Evolutionary conservation across 1,140 invertebrate species (phyloP), one percentile per base, ranked within the genome.

Genomic region (Drosophila tristis): DNA sequence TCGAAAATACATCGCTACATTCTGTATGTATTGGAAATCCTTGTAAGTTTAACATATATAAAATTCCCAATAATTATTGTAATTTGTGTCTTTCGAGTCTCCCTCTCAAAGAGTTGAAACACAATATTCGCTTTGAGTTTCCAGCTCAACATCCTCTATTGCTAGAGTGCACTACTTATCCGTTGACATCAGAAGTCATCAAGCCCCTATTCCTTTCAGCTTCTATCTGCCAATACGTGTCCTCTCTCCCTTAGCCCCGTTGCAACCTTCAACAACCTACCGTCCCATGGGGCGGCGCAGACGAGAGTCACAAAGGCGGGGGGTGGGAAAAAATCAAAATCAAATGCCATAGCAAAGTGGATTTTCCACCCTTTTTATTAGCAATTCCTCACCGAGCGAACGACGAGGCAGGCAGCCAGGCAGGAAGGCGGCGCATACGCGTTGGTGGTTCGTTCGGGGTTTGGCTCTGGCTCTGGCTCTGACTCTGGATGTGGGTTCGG

Each of bases 351-450:
- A 76, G 80, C 89, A 89, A 91, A 91, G 89, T 91, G 89, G 84
- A 91, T 91, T 90, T 89, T 91, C 89, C 89, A 91, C 89, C 89
- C 89, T 80, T 91, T 87, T 90, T 87, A 87, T 87, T 87, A 87
- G 82, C 82, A 89, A 89, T 87, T 89, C 75, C 71, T 79, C 76
- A 63, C 61, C 44, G 50, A 58, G 35, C 55, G 31, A 39, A 11
- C 31, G 42, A 29, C 47, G 7, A 63, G 13, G 23, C 31, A 9
- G 31, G 31, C 31, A 8, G 29, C 2, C 26, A 16, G 29, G 7
- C 29, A 20, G 20, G 1, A 20, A 20, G 23, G 29, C 35, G 60
- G 61, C 64, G 64, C 45, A 65, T 15, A 31, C 59, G 63, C 63
- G 66, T 70, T 15, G 66, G 66, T 70, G 66, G 66, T 70, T 65